Evolutionary conservation across 2,888 invertebrate species (phyloP), one percentile per base, ranked within the genome.

Genomic region (Myathropa florea): DNA sequence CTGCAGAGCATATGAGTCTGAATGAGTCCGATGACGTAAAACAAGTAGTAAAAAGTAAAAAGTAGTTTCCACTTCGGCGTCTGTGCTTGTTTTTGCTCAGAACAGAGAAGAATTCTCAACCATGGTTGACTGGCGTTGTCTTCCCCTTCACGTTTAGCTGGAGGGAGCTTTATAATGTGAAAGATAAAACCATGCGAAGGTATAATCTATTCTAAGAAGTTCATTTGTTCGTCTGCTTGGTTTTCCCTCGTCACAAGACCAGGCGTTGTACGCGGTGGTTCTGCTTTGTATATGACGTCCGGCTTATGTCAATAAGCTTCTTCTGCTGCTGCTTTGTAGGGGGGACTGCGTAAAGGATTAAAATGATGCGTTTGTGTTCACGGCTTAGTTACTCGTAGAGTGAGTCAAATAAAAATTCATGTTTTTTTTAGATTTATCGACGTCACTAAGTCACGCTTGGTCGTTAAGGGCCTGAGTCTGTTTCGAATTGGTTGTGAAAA

Each of bases 191-290:
- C 80, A 65, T 61, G 14, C 33, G 14, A 10, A 24, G 46, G 21
- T 33, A 46, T 71, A 79, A 79, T 72, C 79, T 65, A 10, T 72
- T 79, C 60, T 65, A 21, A 65, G 79, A 60, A 79, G 77, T 77
- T 82, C 65, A 82, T 71, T 82, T 59, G 64, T 77, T 71, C 77
- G 76, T 53, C 18, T 33, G 4, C 24, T n/a, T 14, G 53, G n/a
- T 53, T 21, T 28, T 63, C n/a, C 21, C n/a, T n/a, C 14, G 33
- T n/a, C 61, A 55, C 30, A 18, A 73, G 53, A 23, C 24, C 24
- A 23, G 28, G 9, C 63, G 24, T n/a, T 60, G 26, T 14, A 14
- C n/a, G 9, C 26, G 59, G 12, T 24, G 23, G 12, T 63, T 53
- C 30, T 53, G 60, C 21, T 33, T 70, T 63, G n/a, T 33, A 18